These are phyloP conservation scores for Brachypteracias leptosomus DNA, from an alignment of 2,113 vertebrate genomes.

Conservation along the genomic window DNA sequence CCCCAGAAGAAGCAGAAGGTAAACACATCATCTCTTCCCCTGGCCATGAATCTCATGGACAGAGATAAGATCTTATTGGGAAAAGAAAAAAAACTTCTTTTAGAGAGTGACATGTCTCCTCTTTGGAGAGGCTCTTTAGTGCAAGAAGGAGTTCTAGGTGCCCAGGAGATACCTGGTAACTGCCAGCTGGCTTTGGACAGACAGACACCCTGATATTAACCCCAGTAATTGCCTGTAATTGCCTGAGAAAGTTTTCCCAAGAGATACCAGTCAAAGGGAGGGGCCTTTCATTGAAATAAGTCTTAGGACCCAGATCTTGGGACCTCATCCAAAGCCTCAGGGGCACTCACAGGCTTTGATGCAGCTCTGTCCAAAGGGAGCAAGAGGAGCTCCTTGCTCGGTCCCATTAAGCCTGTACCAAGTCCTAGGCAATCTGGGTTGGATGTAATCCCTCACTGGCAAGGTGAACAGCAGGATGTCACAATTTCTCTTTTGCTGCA, in stretches of 20 bases:
- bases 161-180: background rate
- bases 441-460: background rate
- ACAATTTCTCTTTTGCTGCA: background rate
- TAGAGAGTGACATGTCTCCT: background rate
- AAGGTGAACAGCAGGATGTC: background rate
- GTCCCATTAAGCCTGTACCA: background rate
- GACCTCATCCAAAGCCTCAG: background rate
- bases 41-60: background rate
- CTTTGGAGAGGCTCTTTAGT: background rate
- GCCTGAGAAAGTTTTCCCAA: background rate
- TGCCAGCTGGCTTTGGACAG: background rate
- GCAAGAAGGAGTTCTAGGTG: background rate
- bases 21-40: slow-evolving; percentile 7
- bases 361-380: background rate
- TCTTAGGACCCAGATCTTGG: background rate
- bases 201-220: background rate
- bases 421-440: background rate
- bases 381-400: background rate
- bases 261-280: background rate
- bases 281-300: background rate
- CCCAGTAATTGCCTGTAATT: background rate
- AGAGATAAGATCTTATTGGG: background rate
- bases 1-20: slow-evolving; percentile 96
- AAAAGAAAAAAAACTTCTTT: background rate
- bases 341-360: background rate